Base-by-base conservation (phyloP, 2,888 invertebrate species). In the Leptopilina syphax region DNA sequence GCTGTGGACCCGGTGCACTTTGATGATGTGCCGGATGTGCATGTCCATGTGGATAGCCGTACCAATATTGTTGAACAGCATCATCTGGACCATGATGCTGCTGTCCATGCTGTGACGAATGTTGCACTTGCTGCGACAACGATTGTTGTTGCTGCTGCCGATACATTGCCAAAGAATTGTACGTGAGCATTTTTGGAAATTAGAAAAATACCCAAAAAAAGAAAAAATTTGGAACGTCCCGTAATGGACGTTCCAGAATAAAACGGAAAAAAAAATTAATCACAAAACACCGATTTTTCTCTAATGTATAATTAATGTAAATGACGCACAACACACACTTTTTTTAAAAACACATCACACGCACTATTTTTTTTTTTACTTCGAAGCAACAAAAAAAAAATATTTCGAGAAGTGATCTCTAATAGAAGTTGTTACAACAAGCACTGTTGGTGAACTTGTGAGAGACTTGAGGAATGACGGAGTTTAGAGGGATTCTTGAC, bases 91-190 rank as follows among this genome's bases (percentile, higher is more conserved):
- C 84, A 80, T 89, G 84, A 65, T 83, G 84, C 10, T 65, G 84
- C 78, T 34, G 82, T 79, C 57, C 77, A n/a, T 85, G 84, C n/a
- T 83, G 83, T 24, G 81, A 79, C 70, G 78, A 80, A 77, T 83
- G 85, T 73, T 84, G 85, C 77, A 80, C 84, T 47, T 82, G 86
- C 54, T 82, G 86, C 0, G 81, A 77, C 77, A 82, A 77, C 12
- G 82, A 67, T 65, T 84, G 83, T 12, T 84, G 83, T 7, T 70
- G 78, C 80, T 95, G 95, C 92, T 94, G 94, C 90, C 94, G 93
- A 92, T 95, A 95, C 93, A 95, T 94, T 92, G 94, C 93, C 89
- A 94, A 92, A 92, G 95, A 93, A 92, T 94, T 94, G 88, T 95
- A 96, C 92, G 57, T 73, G 3, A 73, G 34, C 57, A 73, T 73